Base-by-base conservation (phyloP, 2,113 vertebrate genomes). In the Indri indri region DNA sequence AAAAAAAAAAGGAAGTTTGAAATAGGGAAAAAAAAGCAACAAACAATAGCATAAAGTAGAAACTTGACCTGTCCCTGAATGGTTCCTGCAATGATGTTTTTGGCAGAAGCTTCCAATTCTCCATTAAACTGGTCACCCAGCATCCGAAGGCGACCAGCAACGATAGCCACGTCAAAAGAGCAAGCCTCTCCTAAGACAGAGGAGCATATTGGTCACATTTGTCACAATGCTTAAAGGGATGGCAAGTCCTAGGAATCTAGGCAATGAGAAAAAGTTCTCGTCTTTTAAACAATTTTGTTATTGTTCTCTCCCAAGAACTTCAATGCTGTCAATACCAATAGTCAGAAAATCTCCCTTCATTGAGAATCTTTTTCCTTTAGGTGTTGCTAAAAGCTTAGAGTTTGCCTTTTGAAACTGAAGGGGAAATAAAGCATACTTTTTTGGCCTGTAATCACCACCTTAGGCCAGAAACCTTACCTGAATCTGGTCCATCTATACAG, bases 61-160 rank as follows among this genome's bases (percentile, higher is more conserved):
- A 86, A 6, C 30, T 23, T 98, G 83, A 99, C 98, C 98, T 98
- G 87, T 70, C 68, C 97, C 2, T 0, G 30, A 32, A 0, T 37
- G 6, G 89, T 45, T 79, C 88, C 89, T 70, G 10, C 23, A 23
- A 98, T 90, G 66, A 94, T 0, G 0, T 34, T 59, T 30, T 50
- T 74, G 59, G 37, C 96, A 89, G 88, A 16, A 45, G 20, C 37
- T 80, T 98, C 98, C n/a, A 99, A 12, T 22, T 98, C 98, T 83
- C 18, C 12, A 37, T 98, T 98, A 97, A 95, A 97, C 88, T 88
- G 3, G 40, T 98, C 98, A 59, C 98, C 98, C 34, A 98, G 37
- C 74, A 2, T 52, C 71, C 76, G 89, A 94, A 98, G 98, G 16
- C 91, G 97, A 7, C 92, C 95, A 73, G 82, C 98, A n/a, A 98